Conservation (phyloP, 2,888 invertebrate species). For the Synanthedon tipuliformis region DNA sequence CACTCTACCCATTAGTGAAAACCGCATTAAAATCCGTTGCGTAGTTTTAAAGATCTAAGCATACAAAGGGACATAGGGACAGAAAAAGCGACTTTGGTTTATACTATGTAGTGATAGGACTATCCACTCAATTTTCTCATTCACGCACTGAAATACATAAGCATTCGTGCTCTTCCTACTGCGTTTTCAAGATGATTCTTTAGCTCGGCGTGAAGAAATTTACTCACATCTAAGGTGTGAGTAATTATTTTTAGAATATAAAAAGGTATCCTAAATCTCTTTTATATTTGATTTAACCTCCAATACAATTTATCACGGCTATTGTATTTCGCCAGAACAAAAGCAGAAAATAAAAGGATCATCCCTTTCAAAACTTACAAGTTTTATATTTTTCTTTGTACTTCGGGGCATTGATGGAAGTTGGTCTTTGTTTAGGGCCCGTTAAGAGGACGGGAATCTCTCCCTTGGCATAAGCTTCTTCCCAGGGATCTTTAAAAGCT, state of each 20-base stretch:
- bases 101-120: no score
- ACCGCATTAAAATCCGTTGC: no score
- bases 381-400: conserved; percentile 54
- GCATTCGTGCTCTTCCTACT: no score
- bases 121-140: no score
- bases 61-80: no score
- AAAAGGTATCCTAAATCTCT: neutral
- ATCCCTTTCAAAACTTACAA: conserved; percentile 52
- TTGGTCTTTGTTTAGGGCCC: conserved; percentile 40
- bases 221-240: no score
- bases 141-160: no score
- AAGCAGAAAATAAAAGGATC: conserved; percentile 43
- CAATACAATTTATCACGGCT: conserved; percentile 33
- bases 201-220: no score
- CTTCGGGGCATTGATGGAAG: conserved; percentile 46
- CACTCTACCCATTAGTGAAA: no score
- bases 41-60: no score
- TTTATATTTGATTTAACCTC: conserved; percentile 22
- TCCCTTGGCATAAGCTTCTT: conserved; percentile 4
- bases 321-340: conserved; percentile 37
- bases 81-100: no score
- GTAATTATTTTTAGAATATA: neutral
- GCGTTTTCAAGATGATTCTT: no score
- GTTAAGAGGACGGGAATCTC: conserved; percentile 6
- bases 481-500: conserved; percentile 11